Conservation (phyloP, 2,113 vertebrate genomes). For the Sula dactylatra region DNA sequence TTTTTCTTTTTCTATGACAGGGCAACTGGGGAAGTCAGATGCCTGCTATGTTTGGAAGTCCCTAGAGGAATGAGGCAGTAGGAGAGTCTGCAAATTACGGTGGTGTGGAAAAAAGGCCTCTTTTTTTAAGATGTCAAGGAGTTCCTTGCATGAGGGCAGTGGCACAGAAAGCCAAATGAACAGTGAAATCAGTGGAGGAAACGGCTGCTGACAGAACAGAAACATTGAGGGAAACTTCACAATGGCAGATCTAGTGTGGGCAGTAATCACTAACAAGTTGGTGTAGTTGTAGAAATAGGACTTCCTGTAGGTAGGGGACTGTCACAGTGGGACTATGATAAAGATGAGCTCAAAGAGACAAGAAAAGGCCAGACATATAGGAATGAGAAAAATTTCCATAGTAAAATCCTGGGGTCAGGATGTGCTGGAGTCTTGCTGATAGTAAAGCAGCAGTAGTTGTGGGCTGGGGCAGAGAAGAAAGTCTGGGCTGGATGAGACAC, state of each 20-base stretch:
- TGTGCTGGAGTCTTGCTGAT: conserved; percentile 60
- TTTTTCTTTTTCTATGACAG: neutral
- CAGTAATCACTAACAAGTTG: conserved; percentile 15
- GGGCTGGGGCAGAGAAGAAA: conserved; percentile 9
- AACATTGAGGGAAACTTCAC: conserved; percentile 23
- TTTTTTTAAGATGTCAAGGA: conserved; percentile 12
- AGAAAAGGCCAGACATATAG: conserved; percentile 28
- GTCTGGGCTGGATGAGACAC: neutral
- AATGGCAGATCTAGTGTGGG: neutral
- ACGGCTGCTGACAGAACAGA: conserved; percentile 8
- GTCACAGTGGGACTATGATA: conserved; percentile 39
- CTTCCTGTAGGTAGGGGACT: conserved; percentile 27
- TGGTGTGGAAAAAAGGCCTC: neutral
- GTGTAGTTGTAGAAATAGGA: neutral
- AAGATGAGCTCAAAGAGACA: conserved; percentile 50
- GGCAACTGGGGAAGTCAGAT: neutral
- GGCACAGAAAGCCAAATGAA: conserved; percentile 34
- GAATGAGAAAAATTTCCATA: conserved; percentile 67
- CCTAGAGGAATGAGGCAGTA: neutral
- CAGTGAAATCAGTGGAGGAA: conserved; percentile 26
- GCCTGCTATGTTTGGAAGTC: neutral
- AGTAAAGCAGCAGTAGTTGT: conserved; percentile 57
- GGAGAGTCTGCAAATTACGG: neutral
- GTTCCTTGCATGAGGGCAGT: neutral
- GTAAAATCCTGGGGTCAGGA: conserved; percentile 64